Conservation (phyloP, 2,888 invertebrate species). For the Melanchra persicariae region DNA sequence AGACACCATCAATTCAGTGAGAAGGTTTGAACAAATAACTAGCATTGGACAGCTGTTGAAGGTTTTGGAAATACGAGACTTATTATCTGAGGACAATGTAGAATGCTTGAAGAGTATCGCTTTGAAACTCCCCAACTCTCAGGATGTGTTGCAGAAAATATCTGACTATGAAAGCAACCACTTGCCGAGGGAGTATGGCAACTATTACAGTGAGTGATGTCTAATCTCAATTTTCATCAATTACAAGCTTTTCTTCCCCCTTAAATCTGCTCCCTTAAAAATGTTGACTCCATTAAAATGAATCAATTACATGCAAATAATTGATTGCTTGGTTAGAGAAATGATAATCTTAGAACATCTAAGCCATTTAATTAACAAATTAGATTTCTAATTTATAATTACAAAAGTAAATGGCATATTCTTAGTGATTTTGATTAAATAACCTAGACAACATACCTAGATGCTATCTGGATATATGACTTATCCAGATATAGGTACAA, state of each 20-base stretch:
- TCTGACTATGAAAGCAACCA: conserved; percentile 75
- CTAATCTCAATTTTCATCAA: not conserved
- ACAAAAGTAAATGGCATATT: no score
- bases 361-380: not conserved
- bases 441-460: no score
- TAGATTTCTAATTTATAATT: not conserved
- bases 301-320: not conserved
- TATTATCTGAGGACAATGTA: conserved; percentile 82
- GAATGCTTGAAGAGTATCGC: conserved; percentile 80
- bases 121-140: conserved; percentile 71
- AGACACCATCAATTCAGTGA: conserved; percentile 82
- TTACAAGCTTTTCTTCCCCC: not conserved
- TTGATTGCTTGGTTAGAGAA: not conserved
- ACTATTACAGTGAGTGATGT: conserved; percentile 78
- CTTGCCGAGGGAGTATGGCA: conserved; percentile 68
- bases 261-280: no score
- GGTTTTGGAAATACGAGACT: conserved; percentile 82
- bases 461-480: no score
- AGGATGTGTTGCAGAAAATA: conserved; percentile 73
- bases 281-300: not conserved
- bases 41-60: conserved; percentile 79
- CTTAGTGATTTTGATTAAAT: not conserved
- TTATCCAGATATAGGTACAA: no score
- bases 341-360: not conserved
- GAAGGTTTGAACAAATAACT: conserved; percentile 81